phyloP scores from a whole-genome alignment of 2,888 invertebrate genomes.

The Drosophila aldrichi region DNA sequence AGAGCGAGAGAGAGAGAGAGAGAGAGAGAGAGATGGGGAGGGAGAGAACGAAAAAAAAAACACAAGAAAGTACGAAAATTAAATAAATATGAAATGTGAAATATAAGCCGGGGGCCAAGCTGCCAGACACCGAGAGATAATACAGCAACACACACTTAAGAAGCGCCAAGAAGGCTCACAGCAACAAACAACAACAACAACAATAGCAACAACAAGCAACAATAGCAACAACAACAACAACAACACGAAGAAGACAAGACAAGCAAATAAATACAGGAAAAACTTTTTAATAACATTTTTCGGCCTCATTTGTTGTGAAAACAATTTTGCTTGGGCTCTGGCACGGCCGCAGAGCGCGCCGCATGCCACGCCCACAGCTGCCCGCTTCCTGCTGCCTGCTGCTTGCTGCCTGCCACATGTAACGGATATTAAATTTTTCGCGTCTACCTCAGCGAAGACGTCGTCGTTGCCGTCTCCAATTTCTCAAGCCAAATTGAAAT shows the following conservation, averaged over 20 bases:
- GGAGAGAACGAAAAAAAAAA: constrained; percentile 36
- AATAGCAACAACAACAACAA: constrained; percentile 6
- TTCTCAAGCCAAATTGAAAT: constrained; percentile 62
- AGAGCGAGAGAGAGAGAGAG: no score
- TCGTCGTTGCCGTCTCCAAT: constrained; percentile 43
- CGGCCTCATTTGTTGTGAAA: constrained; percentile 81
- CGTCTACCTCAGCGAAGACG: constrained; percentile 63
- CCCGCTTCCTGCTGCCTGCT: background rate
- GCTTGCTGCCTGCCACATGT: constrained; percentile 47
- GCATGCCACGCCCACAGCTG: constrained; percentile 9
- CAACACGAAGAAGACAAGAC: constrained; percentile 29
- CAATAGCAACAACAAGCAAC: constrained; percentile 13
- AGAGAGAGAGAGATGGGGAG: no score
- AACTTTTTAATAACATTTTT: constrained; percentile 82
- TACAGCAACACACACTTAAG: constrained; percentile 52
- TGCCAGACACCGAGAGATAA: constrained; percentile 41
- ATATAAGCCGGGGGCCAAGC: constrained; percentile 34
- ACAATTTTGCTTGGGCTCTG: constrained; percentile 67
- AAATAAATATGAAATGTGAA: constrained; percentile 76
- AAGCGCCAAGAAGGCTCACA: constrained; percentile 42
- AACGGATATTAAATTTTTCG: constrained; percentile 79
- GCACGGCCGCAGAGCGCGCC: constrained; percentile 9
- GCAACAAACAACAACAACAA: constrained; percentile 6
- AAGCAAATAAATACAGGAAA: constrained; percentile 71
- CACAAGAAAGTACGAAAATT: constrained; percentile 66